Percentiles rank a stretch among this genome's conserved stretches.
Evolutionary conservation across 2,888 invertebrate species (phyloP).

Genomic region (Pemphredon lugubris): DNA sequence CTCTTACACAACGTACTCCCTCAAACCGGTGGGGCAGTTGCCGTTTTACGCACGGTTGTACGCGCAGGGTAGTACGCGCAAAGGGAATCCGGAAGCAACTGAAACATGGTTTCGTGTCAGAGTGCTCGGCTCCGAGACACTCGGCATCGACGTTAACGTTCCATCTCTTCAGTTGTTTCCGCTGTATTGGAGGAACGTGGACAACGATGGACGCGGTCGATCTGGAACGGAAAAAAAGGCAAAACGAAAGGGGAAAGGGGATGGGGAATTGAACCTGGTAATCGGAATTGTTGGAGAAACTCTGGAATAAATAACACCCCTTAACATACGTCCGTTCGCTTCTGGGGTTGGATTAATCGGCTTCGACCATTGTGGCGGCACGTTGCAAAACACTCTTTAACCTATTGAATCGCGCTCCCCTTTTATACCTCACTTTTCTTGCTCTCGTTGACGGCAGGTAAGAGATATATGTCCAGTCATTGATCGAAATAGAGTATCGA

Average conservation of each 20-base stretch:
- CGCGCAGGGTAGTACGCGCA: no score
- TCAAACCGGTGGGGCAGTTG: no score
- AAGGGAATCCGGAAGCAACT: no score
- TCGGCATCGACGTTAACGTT: conserved; percentile 58
- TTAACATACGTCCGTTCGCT: not conserved
- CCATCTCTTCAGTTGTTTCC: conserved; percentile 58
- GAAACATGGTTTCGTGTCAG: no score
- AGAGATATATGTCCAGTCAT: not conserved
- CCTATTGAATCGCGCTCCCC: conserved; percentile 8
- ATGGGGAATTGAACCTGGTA: conserved; percentile 64
- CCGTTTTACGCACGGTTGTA: no score
- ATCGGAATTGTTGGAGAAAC: conserved; percentile 65
- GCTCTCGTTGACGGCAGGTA: not conserved
- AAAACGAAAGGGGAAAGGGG: conserved; percentile 7
- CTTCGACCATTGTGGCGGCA: no score
- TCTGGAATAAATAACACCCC: conserved; percentile 60
- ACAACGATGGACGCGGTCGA: conserved; percentile 42
- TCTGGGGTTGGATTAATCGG: no score
- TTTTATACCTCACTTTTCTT: not conserved
- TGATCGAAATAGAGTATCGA: conserved; percentile 54
- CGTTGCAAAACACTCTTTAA: conserved; percentile 5
- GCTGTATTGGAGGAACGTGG: conserved; percentile 60
- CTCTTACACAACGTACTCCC: no score
- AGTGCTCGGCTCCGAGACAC: conserved; percentile 23
- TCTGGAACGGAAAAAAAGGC: conserved; percentile 20